A percentile compares a stretch with the other conserved stretches of the same genome.
These are phyloP conservation scores for Tipula confusa DNA, from an alignment of 2,888 invertebrate genomes.

Conservation along the genomic window DNA sequence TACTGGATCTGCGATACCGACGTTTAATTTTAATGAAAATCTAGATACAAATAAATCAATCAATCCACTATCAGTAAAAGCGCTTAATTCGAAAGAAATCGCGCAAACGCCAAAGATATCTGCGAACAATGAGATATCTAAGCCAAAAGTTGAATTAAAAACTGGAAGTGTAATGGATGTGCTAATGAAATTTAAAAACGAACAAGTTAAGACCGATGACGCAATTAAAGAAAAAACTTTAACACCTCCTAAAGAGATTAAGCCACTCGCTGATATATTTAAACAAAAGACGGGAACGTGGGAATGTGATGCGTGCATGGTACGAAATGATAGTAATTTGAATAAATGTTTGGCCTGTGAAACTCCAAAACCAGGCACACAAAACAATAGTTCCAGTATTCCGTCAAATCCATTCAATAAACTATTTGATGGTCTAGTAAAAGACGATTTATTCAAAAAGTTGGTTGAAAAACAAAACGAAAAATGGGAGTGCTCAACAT, in stretches of 20 bases:
- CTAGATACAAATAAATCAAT: background rate
- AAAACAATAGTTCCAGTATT: background rate
- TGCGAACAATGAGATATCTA: background rate
- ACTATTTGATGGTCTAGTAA: conserved; percentile 33
- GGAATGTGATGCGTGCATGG: conserved; percentile 58
- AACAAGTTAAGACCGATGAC: background rate
- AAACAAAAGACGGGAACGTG: conserved; percentile 56
- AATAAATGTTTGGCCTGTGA: conserved; percentile 55
- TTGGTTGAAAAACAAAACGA: conserved; percentile 44
- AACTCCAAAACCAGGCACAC: conserved; percentile 48
- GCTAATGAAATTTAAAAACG: conserved; percentile 39
- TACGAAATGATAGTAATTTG: conserved; percentile 51
- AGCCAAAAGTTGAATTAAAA: conserved; percentile 39
- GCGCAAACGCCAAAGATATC: conserved; percentile 38
- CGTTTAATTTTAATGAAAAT: background rate
- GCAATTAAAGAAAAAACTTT: background rate
- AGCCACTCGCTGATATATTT: conserved; percentile 49
- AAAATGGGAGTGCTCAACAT: conserved; percentile 59
- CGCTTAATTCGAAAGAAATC: background rate
- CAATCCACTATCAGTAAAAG: background rate
- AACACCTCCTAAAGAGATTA: background rate
- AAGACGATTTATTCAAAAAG: conserved; percentile 46
- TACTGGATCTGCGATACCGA: background rate
- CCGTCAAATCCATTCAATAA: conserved; percentile 33
- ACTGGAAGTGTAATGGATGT: conserved; percentile 51